A percentile compares a stretch with the other conserved stretches of the same genome.
Evolutionary conservation across 1,140 invertebrate genomes (phyloP).

Genomic region (Rhopalosiphum padi): DNA sequence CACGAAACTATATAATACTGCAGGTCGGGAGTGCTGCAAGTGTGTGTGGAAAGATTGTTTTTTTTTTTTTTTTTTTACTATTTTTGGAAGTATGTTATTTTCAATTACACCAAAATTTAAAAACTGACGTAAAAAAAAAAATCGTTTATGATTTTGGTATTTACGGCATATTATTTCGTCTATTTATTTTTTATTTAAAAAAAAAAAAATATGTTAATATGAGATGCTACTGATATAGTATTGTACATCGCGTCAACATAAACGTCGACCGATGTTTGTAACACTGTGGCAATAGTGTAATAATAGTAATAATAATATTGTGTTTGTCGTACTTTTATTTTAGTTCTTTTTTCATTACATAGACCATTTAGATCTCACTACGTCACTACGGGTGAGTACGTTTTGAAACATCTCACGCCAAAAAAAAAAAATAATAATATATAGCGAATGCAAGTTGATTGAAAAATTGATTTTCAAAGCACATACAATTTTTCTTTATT

Average conservation of each 20-base stretch:
- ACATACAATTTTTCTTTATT: background rate
- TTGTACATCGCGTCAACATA: background rate
- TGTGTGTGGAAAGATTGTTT: background rate
- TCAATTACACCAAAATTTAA: background rate
- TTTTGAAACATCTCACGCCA: background rate
- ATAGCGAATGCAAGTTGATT: background rate
- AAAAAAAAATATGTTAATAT: background rate
- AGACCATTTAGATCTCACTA: background rate
- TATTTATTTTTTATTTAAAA: background rate
- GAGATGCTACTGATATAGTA: background rate
- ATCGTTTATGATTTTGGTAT: background rate
- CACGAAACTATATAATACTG: background rate
- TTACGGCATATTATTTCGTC: background rate
- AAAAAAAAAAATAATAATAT: background rate
- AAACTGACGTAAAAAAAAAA: background rate
- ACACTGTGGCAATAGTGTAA: background rate
- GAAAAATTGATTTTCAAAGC: background rate
- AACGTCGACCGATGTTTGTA: background rate
- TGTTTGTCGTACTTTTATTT: background rate
- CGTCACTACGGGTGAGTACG: background rate
- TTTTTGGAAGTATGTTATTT: background rate
- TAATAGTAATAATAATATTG: background rate
- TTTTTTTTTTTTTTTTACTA: too few species aligned
- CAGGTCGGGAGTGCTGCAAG: background rate
- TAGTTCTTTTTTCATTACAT: background rate